Percentiles rank a stretch among this genome's conserved stretches.
Conservation (phyloP, 2,113 vertebrate genomes). For the Anarhynchus alexandrinus region DNA sequence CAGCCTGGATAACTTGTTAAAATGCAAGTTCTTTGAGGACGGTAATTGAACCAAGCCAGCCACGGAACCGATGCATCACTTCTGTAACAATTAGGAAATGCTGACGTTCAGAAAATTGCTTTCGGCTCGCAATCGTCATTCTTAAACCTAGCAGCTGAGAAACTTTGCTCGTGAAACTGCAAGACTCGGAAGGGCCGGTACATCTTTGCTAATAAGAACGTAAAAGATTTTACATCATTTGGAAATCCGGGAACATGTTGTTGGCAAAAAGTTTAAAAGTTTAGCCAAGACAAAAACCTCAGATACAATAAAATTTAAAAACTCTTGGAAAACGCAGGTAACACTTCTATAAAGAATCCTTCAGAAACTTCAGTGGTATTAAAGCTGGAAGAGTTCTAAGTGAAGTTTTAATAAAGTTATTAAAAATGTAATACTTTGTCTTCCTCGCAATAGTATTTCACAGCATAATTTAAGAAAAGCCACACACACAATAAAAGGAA, state of each 20-base stretch:
- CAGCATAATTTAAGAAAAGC: constrained; percentile 64
- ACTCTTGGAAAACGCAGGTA: not conserved
- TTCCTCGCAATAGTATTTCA: constrained; percentile 54
- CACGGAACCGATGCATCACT: not conserved
- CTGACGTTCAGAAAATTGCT: not conserved
- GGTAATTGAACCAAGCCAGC: not conserved
- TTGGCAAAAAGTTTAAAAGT: not conserved
- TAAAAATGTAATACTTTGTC: constrained; percentile 30
- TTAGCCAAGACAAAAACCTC: not conserved
- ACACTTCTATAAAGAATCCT: not conserved
- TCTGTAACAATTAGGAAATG: not conserved
- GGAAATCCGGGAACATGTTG: not conserved
- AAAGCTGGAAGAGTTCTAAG: not conserved
- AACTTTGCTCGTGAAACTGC: not conserved
- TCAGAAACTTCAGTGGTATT: not conserved
- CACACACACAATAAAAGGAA: constrained; percentile 30
- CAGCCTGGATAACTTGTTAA: not conserved
- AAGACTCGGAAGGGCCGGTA: not conserved
- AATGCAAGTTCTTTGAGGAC: constrained; percentile 26
- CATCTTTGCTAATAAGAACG: not conserved
- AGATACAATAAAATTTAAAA: not conserved
- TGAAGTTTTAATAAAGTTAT: constrained; percentile 35
- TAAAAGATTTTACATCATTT: not conserved
- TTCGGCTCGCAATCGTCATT: not conserved
- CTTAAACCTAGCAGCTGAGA: not conserved